Evolutionary conservation across 1,140 invertebrate genomes (phyloP).

Genomic region (Linepithema humile): DNA sequence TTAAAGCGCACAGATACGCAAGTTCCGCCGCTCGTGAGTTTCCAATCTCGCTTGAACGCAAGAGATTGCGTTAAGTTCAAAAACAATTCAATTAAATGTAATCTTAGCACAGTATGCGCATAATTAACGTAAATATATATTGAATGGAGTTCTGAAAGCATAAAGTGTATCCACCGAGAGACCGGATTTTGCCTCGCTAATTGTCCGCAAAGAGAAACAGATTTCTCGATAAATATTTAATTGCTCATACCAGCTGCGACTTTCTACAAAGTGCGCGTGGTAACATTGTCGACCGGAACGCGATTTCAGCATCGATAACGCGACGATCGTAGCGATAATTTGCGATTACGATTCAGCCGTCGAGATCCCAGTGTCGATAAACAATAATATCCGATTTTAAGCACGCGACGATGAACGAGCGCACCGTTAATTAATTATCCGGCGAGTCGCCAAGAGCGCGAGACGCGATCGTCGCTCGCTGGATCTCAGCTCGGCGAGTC

Average conservation of each 20-base stretch:
- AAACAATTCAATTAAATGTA: background rate
- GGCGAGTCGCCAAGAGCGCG: slow-evolving; percentile 20
- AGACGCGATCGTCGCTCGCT: slow-evolving; percentile 14
- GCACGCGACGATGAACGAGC: slow-evolving; percentile 26
- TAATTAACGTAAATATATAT: too few species aligned
- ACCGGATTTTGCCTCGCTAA: slow-evolving; percentile 28
- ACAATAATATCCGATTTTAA: slow-evolving; percentile 61
- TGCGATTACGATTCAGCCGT: slow-evolving; percentile 51
- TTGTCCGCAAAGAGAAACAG: slow-evolving; percentile 41
- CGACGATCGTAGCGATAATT: slow-evolving; percentile 51
- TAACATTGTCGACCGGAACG: slow-evolving; percentile 40
- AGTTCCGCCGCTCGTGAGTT: background rate
- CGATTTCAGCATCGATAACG: slow-evolving; percentile 21
- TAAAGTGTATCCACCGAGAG: slow-evolving; percentile 6
- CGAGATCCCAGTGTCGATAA: slow-evolving; percentile 39
- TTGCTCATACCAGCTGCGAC: background rate
- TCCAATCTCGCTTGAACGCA: background rate
- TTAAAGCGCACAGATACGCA: background rate
- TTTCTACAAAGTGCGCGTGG: slow-evolving; percentile 29
- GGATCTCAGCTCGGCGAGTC: slow-evolving; percentile 5
- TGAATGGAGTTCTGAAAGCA: background rate
- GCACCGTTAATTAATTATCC: slow-evolving; percentile 65
- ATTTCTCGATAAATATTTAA: slow-evolving; percentile 53
- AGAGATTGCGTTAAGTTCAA: background rate
- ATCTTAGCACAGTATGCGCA: background rate